phyloP scores from a whole-genome alignment of 2,888 invertebrate genomes.

The Dione vanillae region DNA sequence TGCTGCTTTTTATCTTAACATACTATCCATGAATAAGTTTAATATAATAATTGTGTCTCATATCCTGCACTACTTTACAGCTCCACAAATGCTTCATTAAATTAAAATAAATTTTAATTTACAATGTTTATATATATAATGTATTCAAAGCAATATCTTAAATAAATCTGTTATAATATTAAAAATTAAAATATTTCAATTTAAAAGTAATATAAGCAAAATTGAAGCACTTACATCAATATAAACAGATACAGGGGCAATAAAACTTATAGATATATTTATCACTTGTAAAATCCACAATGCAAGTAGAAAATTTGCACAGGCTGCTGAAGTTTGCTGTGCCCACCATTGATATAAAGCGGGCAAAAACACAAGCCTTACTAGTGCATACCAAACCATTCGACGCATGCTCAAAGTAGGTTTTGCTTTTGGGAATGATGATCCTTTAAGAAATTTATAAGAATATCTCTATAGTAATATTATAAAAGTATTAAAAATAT shows the following conservation, averaged over 20 bases:
- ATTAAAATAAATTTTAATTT: too few species aligned
- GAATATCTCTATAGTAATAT: too few species aligned
- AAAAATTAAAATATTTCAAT: too few species aligned
- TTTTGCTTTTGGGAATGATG: constrained; percentile 97
- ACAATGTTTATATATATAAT: not conserved
- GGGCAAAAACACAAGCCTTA: constrained; percentile 93
- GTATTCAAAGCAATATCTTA: constrained; percentile 13
- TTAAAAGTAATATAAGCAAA: not conserved
- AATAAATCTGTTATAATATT: too few species aligned
- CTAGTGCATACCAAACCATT: constrained; percentile 92
- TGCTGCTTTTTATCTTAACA: too few species aligned
- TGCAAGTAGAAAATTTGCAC: constrained; percentile 89
- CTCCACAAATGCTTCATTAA: too few species aligned
- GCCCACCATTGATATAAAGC: constrained; percentile 95
- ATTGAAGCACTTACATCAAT: constrained; percentile 75
- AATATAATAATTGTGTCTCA: too few species aligned
- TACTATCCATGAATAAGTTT: too few species aligned
- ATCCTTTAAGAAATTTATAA: constrained; percentile 80
- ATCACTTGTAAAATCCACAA: constrained; percentile 90
- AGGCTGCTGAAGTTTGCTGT: constrained; percentile 91
- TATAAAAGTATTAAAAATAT: too few species aligned
- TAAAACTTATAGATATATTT: constrained; percentile 84
- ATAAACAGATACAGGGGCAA: constrained; percentile 69
- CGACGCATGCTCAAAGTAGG: constrained; percentile 95
- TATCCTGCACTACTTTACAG: too few species aligned